Evolutionary conservation across 1,140 invertebrate genomes (phyloP), one percentile per base, ranked within the genome.

Genomic region (Dendrolimus punctatus): DNA sequence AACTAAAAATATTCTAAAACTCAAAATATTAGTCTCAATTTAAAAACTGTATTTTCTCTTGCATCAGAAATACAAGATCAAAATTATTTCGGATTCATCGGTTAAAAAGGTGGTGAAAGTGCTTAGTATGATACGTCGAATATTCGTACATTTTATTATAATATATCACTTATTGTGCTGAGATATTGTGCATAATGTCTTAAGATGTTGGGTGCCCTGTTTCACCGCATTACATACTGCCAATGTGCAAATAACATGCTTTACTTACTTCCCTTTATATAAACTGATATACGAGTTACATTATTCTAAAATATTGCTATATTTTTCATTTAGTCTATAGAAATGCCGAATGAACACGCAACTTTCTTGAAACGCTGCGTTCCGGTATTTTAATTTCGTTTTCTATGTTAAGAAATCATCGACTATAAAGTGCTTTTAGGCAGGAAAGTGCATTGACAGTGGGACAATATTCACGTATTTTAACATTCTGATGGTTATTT

Each of bases 1-100:
- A 89, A 89, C 88, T 90, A 89, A 89, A 88, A 88, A 87, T 87
- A 81, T 80, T 81, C 80, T 86, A 78, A 75, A 75, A 83, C 79
- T 73, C 68, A 84, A 84, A 84, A 72, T 67, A 60, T 60, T 63
- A 71, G 73, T 74, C 51, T 57, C 69, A 66, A 76, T 56, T 71
- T 71, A 49, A 80, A 76, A 80, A 78, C 70, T 61, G 73, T 81
- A 68, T 74, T 65, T 61, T 70, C 62, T 55, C 67, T 71, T 68
- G 68, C 59, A 74, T 70, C 72, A 41, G 7, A 40, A 3, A 23
- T 10, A n/a, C 9, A 68, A 71, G 76, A 75, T 76, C 78, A 61
- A 77, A 80, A 64, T 66, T 74, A 75, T 72, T 53, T 68, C 72
- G 66, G 66, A 62, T 60, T 76, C 61, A 62, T 67, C 71, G 74